Percentiles rank a stretch among this genome's conserved stretches.
phyloP scores from a whole-genome alignment of 2,113 vertebrate genomes.

The Monopterus albus region DNA sequence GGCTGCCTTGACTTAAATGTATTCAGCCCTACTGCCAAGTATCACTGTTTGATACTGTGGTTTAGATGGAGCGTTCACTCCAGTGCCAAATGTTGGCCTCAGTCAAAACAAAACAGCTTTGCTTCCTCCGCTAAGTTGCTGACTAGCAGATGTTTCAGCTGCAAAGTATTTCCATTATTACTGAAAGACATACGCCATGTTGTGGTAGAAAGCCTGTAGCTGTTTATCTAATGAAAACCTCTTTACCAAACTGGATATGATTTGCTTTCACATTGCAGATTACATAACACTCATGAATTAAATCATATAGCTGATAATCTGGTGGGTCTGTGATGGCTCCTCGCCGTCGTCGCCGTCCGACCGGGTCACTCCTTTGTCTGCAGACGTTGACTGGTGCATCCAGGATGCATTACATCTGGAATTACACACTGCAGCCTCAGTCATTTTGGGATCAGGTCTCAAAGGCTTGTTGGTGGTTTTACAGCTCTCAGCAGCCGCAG shows the following conservation, averaged over 20 bases:
- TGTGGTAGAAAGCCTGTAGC: background rate
- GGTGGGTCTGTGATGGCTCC: background rate
- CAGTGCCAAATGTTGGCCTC: background rate
- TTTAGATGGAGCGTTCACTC: no score
- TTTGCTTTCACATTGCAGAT: background rate
- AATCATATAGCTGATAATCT: background rate
- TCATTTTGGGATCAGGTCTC: constrained; percentile 5
- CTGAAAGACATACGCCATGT: no score
- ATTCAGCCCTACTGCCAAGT: no score
- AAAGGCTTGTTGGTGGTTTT: constrained; percentile 44
- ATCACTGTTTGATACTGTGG: background rate
- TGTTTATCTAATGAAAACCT: background rate
- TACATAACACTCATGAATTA: constrained; percentile 11
- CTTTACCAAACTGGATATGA: background rate
- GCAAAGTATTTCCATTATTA: background rate
- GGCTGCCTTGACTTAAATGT: no score
- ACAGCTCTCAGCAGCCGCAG: constrained; percentile 35
- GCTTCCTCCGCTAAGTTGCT: background rate
- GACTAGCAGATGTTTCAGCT: background rate
- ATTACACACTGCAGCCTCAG: constrained; percentile 44
- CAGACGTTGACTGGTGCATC: constrained; percentile 53
- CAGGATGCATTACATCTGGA: constrained; percentile 69
- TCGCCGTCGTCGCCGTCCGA: background rate
- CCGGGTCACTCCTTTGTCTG: background rate
- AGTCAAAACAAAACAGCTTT: background rate